Evolutionary conservation across 37 sponge, comb jelly and placozoan genomes (phyloP).

Genomic region (Cliona cf. orientalis): DNA sequence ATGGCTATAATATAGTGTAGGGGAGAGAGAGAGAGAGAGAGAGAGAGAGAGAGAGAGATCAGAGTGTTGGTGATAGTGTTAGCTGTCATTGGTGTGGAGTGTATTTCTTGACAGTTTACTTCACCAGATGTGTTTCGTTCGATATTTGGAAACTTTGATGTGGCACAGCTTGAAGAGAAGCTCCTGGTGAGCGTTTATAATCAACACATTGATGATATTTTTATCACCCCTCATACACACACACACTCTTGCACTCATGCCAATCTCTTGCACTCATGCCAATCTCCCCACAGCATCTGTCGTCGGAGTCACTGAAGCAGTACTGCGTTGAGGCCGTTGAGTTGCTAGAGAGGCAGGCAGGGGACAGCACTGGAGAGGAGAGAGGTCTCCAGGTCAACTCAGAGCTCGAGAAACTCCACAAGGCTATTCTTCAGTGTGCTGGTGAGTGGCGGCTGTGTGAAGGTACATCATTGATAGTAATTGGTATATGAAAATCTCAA

Average conservation of each 20-base stretch:
- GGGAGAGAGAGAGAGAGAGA: no score
- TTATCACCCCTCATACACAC: neutral
- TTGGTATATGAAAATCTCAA: neutral
- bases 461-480: neutral
- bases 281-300: constrained; percentile 15
- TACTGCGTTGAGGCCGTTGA: constrained; percentile 33
- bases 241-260: neutral
- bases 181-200: constrained; percentile 47
- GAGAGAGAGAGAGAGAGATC: no score
- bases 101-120: constrained; percentile 11
- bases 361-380: neutral
- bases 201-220: no score
- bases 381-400: neutral
- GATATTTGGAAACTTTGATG: constrained; percentile 11
- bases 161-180: constrained; percentile 33
- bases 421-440: constrained; percentile 25
- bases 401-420: constrained; percentile 23
- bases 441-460: constrained; percentile 33
- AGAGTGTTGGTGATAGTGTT: no score
- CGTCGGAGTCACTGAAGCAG: constrained; percentile 16
- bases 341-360: constrained; percentile 27
- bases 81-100: neutral
- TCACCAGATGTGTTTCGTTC: constrained; percentile 29
- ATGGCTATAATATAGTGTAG: neutral
- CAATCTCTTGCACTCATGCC: neutral